Evolutionary conservation across 2,888 invertebrate genomes (phyloP), one percentile per base, ranked within the genome.

Genomic region (Brenthis daphne): DNA sequence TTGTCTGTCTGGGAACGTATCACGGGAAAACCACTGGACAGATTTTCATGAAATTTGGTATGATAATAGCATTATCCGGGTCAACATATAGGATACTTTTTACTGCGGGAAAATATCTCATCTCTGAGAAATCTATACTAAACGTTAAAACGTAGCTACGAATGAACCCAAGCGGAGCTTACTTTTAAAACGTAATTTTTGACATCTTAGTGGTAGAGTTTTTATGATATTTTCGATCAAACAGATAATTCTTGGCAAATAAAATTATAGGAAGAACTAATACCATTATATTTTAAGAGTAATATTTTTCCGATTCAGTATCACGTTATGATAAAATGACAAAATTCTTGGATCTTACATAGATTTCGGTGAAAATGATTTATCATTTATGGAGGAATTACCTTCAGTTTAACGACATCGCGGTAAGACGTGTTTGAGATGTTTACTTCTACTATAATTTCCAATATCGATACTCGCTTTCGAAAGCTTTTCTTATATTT

Each of bases 351-450:
- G 64, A 64, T 65, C 58, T 67, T 56, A 66, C 67, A 67, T 64
- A 71, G 67, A 67, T 72, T 67, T 69, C 55, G 75, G 75, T 73
- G 79, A 77, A 80, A 81, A 80, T 80, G 81, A 83, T 83, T 84
- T 85, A 82, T 83, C 81, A 81, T 83, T 83, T 76, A 75, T 75
- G 77, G 73, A 74, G 72, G 78, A 76, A 77, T 78, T 78, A 77
- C 73, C 73, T 70, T 72, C 74, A 75, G 74, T 74, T 70, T 72
- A 77, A 68, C 73, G 74, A 69, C 72, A 72, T 71, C 33, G 68
- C 64, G 71, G 68, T 69, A 67, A 64, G 72, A 71, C 75, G 77
- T 80, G 79, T 78, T 73, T 80, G 83, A 82, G 84, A 85, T 86
- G 77, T 78, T 53, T 4, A 63, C 63, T 12, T 37, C 8, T 51